phyloP scores from a whole-genome alignment of 1,140 invertebrate genomes.

The Thaumetopoea pityocampa region DNA sequence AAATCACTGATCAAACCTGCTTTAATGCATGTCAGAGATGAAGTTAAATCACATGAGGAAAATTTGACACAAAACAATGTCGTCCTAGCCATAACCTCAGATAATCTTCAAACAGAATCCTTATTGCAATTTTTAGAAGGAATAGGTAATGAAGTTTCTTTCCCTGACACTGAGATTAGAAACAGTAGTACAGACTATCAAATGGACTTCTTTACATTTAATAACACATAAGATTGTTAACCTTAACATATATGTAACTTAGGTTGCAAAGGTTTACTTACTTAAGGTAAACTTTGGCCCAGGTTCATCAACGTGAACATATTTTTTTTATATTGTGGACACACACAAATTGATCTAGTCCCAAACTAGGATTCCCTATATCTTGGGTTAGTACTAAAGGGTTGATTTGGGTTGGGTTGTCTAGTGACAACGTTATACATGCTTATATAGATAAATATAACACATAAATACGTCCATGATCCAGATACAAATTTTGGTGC shows the following conservation, averaged over 20 bases:
- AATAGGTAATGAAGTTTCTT: slow-evolving; percentile 46
- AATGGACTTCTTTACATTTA: slow-evolving; percentile 62
- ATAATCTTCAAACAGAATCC: slow-evolving; percentile 38
- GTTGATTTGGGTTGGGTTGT: too few relatives aligned
- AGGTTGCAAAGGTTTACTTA: slow-evolving; percentile 13
- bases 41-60: slow-evolving; percentile 14
- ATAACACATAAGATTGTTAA: slow-evolving; percentile 34
- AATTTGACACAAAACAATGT: slow-evolving; percentile 8
- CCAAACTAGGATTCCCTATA: too few relatives aligned
- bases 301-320: too few relatives aligned
- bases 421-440: too few relatives aligned
- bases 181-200: slow-evolving; percentile 54
- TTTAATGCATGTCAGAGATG: slow-evolving; percentile 40
- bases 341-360: too few relatives aligned
- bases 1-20: slow-evolving; percentile 44
- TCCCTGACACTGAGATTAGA: slow-evolving; percentile 51
- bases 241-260: slow-evolving; percentile 13
- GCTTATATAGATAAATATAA: too few relatives aligned
- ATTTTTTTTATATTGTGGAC: too few relatives aligned
- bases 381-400: too few relatives aligned
- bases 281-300: too few relatives aligned
- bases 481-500: too few relatives aligned
- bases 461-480: too few relatives aligned
- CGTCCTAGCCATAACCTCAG: slow-evolving; percentile 7
- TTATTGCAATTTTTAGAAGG: slow-evolving; percentile 62